A percentile compares a stretch with the other conserved stretches of the same genome.
Conservation (phyloP, 2,113 vertebrate genomes). For the Cryptomyrus ogoouensis region DNA sequence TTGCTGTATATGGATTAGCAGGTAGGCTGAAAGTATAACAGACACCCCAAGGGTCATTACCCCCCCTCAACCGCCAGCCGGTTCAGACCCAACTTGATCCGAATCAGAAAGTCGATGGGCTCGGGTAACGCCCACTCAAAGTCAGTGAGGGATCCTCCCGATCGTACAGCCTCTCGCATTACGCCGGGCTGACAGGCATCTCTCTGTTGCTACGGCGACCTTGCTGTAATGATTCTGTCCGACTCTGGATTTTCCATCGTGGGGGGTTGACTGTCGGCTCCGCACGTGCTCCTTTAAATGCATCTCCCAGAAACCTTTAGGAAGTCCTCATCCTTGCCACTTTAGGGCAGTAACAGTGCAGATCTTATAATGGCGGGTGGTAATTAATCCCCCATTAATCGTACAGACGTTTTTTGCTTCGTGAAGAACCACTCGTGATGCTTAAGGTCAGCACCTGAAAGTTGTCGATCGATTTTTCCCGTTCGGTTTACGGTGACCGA, state of each 20-base stretch:
- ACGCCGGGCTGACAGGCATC: neutral
- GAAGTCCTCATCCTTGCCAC: neutral
- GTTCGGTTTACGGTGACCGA: neutral
- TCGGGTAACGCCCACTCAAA: neutral
- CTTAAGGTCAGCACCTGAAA: neutral
- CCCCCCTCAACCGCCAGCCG: neutral
- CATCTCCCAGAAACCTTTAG: neutral
- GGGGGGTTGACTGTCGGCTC: neutral
- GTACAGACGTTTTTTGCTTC: neutral
- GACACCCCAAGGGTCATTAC: neutral
- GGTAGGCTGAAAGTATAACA: neutral
- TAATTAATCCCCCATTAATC: neutral
- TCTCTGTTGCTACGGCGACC: neutral
- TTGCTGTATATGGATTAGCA: neutral
- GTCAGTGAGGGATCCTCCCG: neutral
- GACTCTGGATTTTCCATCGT: neutral
- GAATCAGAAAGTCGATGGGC: neutral
- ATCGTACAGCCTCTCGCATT: neutral
- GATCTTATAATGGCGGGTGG: neutral
- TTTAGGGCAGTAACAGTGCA: neutral
- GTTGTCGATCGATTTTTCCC: neutral
- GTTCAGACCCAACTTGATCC: neutral
- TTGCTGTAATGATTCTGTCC: neutral
- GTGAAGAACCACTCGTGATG: neutral
- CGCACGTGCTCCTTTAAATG: neutral